These are phyloP conservation scores for Eilema sororculum DNA, from an alignment of 2,888 invertebrate genomes.

Conservation along the genomic window DNA sequence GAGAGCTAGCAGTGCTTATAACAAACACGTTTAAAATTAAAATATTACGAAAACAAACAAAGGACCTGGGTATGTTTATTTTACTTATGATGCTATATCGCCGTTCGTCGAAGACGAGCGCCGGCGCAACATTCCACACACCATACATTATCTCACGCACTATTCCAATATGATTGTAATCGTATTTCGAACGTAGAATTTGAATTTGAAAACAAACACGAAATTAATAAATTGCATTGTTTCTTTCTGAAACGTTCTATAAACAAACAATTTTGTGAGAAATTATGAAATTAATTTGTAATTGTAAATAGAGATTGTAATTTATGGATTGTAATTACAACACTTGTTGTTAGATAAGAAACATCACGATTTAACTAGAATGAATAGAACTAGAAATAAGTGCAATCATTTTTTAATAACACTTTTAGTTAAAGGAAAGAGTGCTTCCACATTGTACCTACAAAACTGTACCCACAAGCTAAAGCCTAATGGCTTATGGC, in stretches of 20 bases:
- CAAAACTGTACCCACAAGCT: too few species aligned
- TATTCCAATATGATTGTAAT: conserved; percentile 52
- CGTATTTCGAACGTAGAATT: conserved; percentile 35
- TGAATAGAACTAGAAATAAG: background rate
- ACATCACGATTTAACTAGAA: conserved; percentile 18
- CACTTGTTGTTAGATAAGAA: conserved; percentile 36
- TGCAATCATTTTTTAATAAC: background rate
- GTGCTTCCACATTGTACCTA: too few species aligned
- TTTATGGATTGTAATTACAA: conserved; percentile 39
- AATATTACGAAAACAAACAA: conserved; percentile 80
- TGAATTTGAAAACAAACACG: conserved; percentile 41
- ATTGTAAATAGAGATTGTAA: conserved; percentile 25
- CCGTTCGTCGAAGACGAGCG: conserved; percentile 68
- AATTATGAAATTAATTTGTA: conserved; percentile 34
- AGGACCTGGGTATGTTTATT: conserved; percentile 68
- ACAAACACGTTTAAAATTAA: conserved; percentile 77
- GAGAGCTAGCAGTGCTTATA: conserved; percentile 61
- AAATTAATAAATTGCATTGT: conserved; percentile 47
- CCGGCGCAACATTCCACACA: conserved; percentile 23
- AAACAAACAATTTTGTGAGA: conserved; percentile 39
- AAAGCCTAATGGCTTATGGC: too few species aligned
- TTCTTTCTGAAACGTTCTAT: conserved; percentile 35
- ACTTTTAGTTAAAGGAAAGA: too few species aligned
- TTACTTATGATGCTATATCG: conserved; percentile 70
- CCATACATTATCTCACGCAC: conserved; percentile 51